Base-by-base conservation (phyloP, 2,888 invertebrate species). In the Eucera pruinosa region DNA sequence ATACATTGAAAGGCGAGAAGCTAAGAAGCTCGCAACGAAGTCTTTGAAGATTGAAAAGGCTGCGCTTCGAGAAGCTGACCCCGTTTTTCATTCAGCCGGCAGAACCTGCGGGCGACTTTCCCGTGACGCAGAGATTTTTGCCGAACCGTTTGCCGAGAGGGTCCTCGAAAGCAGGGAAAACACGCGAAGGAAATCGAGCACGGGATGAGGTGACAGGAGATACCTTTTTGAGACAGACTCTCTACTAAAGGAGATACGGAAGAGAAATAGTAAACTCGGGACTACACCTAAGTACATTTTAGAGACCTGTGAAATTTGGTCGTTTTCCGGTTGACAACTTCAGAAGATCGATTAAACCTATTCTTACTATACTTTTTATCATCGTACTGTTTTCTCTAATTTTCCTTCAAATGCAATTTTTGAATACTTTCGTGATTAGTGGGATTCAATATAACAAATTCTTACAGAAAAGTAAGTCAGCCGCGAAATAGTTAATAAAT, bases 1-100 rank as follows among this genome's bases (percentile, higher is more conserved):
- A 41, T 52, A 62, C 39, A 30, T 36, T 9, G 45, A 20, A 25
- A n/a, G 48, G 62, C 62, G 62, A 39, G 64, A 36, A 45, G 48
- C 60, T 55, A 11, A 72, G 45, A 55, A 77, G 47, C 62, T 61
- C 30, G 33, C 47, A 25, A 11, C 25, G 18, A 39, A 55, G 39
- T 62, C 52, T 58, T 62, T 52, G 57, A 48, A 18, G 61, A 50
- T 36, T 71, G 67, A 71, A 77, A 78, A 62, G 62, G 50, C 36
- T 52, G 45, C 60, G 39, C 66, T 68, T 60, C 52, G 65, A 64
- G 66, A 27, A 62, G 64, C 54, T 75, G 69, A 65, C 75, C 75
- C 54, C 66, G 48, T 65, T 78, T 65, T 61, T 69, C 55, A 48
- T 68, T 62, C 23, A 41, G 11, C 23, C 36, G 45, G 61, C 33